Evolutionary conservation across 2,888 invertebrate species (phyloP).

Genomic region (Diarsia mendica): DNA sequence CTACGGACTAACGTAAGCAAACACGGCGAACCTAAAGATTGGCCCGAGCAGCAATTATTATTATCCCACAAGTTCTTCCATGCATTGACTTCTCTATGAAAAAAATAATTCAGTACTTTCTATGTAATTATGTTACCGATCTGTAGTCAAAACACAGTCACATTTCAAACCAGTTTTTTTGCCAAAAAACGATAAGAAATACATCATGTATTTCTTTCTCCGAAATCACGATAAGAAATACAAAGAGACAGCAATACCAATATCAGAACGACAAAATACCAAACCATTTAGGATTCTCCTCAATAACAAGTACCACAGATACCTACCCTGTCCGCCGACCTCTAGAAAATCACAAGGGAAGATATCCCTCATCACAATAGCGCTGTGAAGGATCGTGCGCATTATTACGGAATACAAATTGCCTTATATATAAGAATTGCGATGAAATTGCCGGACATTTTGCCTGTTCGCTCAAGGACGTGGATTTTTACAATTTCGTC

Average conservation of each 20-base stretch:
- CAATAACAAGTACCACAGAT: neutral
- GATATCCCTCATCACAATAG: conserved; percentile 53
- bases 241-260: neutral
- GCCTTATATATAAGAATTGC: conserved; percentile 72
- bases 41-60: no score
- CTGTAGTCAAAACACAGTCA: neutral
- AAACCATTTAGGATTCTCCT: neutral
- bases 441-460: conserved; percentile 65
- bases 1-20: no score
- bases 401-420: conserved; percentile 73
- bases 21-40: no score
- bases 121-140: neutral
- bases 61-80: no score
- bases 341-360: conserved; percentile 54
- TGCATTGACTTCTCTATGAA: neutral
- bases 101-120: neutral
- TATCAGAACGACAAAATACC: conserved; percentile 26
- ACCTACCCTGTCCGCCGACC: conserved; percentile 4
- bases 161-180: neutral
- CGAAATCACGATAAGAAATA: neutral
- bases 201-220: neutral
- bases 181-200: neutral
- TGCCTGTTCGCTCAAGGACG: conserved; percentile 46
- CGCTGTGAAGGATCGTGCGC: conserved; percentile 54
- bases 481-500: conserved; percentile 54